These are phyloP conservation scores for Sebastes matsubarae DNA, from an alignment of 2,797 vertebrate genomes.

Conservation along the genomic window DNA sequence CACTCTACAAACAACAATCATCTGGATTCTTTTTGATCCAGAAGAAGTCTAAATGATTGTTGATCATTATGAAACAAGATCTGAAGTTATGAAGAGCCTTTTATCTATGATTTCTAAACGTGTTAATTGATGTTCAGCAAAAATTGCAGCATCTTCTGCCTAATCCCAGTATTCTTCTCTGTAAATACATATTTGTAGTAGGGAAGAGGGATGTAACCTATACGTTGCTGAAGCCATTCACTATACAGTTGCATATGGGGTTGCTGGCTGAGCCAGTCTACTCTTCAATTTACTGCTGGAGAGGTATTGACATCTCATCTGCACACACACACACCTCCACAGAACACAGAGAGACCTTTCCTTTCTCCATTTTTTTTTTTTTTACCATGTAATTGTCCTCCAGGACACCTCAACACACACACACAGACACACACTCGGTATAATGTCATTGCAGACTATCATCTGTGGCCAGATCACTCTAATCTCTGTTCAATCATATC, in stretches of 20 bases:
- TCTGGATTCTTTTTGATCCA: background rate
- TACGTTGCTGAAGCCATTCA: background rate
- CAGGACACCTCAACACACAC: background rate
- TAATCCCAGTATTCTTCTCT: background rate
- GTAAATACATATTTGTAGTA: background rate
- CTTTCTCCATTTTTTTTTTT: constrained; percentile 15
- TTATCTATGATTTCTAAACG: background rate
- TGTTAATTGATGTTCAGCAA: background rate
- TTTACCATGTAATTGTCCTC: constrained; percentile 50
- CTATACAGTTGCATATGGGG: background rate
- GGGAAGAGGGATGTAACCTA: background rate
- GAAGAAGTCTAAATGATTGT: background rate
- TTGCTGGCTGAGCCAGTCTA: background rate
- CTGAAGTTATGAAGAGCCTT: background rate
- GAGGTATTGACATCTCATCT: constrained; percentile 21
- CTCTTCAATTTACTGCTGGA: constrained; percentile 12
- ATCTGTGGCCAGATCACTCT: constrained; percentile 52
- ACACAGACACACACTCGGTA: background rate
- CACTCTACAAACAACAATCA: background rate
- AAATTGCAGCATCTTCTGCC: background rate
- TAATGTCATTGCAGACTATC: constrained; percentile 55
- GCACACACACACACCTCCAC: background rate
- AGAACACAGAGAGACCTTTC: constrained; percentile 12
- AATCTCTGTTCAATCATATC: constrained; percentile 49
- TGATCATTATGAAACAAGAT: background rate